A percentile compares a stretch with the other conserved stretches of the same genome.
Evolutionary conservation across 2,888 invertebrate genomes (phyloP).

Genomic region (Brenthis hecate): DNA sequence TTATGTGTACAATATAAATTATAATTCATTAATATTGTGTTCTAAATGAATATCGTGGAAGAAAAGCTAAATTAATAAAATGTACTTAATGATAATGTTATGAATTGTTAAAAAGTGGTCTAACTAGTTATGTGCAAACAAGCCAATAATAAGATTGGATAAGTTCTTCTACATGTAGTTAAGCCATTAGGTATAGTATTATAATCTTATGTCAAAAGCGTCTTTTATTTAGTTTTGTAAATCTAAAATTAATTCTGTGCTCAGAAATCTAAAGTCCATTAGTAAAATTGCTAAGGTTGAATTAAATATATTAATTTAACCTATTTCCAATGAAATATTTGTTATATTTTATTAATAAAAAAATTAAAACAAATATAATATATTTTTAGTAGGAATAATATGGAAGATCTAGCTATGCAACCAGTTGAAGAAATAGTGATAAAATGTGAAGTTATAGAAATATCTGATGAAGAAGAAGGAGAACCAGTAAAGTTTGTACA

Average conservation of each 20-base stretch:
- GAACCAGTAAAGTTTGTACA: constrained; percentile 45
- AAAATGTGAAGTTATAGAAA: constrained; percentile 70
- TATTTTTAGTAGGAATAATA: constrained; percentile 22
- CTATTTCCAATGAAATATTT: too few species aligned
- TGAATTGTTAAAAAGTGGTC: constrained; percentile 33
- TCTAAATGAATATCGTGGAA: not conserved
- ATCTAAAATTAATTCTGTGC: too few species aligned
- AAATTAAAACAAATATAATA: not conserved
- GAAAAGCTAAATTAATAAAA: constrained; percentile 4
- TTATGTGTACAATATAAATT: not conserved
- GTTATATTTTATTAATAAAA: too few species aligned
- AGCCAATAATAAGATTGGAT: constrained; percentile 15
- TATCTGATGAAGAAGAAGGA: constrained; percentile 63
- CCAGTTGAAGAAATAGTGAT: constrained; percentile 56
- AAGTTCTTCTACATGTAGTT: constrained; percentile 5
- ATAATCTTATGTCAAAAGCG: not conserved
- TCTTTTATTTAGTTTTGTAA: too few species aligned
- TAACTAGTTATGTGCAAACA: constrained; percentile 36
- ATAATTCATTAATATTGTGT: constrained; percentile 7
- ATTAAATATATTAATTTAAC: too few species aligned
- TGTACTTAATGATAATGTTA: not conserved
- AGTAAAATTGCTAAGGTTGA: too few species aligned
- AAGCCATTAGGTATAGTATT: not conserved
- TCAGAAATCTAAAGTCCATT: too few species aligned
- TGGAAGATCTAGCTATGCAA: constrained; percentile 30